These are phyloP conservation scores for Furcula furcula DNA, from an alignment of 2,888 invertebrate species.

Conservation along the genomic window DNA sequence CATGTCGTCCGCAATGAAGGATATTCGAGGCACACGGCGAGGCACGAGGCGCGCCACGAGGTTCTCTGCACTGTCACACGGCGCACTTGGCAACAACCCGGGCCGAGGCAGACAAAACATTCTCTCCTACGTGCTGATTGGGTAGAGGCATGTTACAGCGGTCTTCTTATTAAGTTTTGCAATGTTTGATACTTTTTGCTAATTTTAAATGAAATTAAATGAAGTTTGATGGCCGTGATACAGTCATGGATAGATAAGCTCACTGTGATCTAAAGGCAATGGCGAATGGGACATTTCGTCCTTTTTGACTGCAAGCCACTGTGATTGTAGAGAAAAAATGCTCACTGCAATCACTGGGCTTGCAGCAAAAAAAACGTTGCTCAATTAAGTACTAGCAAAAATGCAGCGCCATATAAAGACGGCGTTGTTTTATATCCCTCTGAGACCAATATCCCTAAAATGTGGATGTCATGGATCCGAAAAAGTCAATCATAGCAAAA, in stretches of 20 bases:
- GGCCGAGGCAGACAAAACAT: constrained; percentile 71
- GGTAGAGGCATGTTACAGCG: constrained; percentile 52
- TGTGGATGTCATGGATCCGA: no score
- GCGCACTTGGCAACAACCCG: constrained; percentile 48
- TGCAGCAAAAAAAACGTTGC: no score
- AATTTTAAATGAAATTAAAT: constrained; percentile 2
- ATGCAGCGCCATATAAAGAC: no score
- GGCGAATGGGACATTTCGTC: no score
- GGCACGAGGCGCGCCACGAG: constrained; percentile 39
- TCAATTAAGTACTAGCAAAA: no score
- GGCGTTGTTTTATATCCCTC: no score
- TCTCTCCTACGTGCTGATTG: constrained; percentile 69
- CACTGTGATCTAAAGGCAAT: no score
- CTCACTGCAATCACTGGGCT: no score
- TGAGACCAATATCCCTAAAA: no score
- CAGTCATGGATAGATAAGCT: neutral
- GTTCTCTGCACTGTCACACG: constrained; percentile 45
- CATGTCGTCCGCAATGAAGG: constrained; percentile 71
- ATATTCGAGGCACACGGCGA: constrained; percentile 64
- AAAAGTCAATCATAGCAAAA: no score
- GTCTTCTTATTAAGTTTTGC: constrained; percentile 13
- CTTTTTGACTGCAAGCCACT: no score
- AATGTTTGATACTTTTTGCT: constrained; percentile 50
- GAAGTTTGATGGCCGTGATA: neutral
- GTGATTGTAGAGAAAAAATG: no score